Evolutionary conservation across 1,140 invertebrate species (phyloP).

Genomic region (Vanessa atalanta): DNA sequence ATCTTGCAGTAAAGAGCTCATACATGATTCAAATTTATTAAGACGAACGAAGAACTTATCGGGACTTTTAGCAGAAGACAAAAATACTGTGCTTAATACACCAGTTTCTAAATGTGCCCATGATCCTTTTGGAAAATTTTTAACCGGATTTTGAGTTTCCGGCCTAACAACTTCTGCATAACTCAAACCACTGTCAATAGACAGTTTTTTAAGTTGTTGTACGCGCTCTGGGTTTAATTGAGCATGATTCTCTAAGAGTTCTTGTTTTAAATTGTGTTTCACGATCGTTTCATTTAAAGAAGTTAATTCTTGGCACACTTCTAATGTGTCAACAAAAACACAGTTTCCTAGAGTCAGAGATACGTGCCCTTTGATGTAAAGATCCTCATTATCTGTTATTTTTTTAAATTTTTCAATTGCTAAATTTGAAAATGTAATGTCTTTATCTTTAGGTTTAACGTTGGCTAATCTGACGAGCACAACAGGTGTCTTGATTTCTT

Average conservation of each 20-base stretch:
- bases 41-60: conserved; percentile 62
- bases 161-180: conserved; percentile 16
- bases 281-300: conserved; percentile 59
- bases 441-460: conserved; percentile 67
- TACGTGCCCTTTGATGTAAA: conserved; percentile 63
- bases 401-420: conserved; percentile 54
- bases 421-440: conserved; percentile 62
- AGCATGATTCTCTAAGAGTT: conserved; percentile 59
- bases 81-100: conserved; percentile 54
- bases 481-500: conserved; percentile 54
- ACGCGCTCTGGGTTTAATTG: conserved; percentile 57
- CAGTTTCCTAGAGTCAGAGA: conserved; percentile 61
- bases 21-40: conserved; percentile 59
- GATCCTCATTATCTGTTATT: conserved; percentile 52
- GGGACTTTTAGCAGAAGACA: conserved; percentile 55
- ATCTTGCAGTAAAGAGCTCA: conserved; percentile 57
- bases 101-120: conserved; percentile 73
- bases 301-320: conserved; percentile 64
- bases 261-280: conserved; percentile 58
- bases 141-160: conserved; percentile 16
- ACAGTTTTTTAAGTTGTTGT: conserved; percentile 50
- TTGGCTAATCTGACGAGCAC: conserved; percentile 64
- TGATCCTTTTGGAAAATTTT: conserved; percentile 43
- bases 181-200: conserved; percentile 32
- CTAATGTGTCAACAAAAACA: conserved; percentile 65